Evolutionary conservation across 2,888 invertebrate genomes (phyloP).

Genomic region (Pachydiplax longipennis): DNA sequence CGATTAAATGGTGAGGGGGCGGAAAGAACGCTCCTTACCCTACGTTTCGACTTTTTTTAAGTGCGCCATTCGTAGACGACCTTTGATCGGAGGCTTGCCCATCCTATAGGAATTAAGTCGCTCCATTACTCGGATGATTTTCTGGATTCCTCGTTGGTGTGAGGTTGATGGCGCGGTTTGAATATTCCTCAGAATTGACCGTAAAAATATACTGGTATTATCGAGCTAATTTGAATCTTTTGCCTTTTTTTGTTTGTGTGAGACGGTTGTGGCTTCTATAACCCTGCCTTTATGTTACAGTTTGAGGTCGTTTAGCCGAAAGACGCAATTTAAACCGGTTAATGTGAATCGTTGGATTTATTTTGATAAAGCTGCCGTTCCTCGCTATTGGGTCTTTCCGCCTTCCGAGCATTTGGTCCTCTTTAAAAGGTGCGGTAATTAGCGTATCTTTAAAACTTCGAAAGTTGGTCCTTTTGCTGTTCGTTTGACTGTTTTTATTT

Average conservation of each 20-base stretch:
- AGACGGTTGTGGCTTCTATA: not conserved
- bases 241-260: conserved; percentile 3
- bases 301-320: not conserved
- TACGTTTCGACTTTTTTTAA: not conserved
- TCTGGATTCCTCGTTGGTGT: not conserved
- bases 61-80: not conserved
- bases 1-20: not conserved
- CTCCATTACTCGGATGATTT: conserved; percentile 14
- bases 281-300: not conserved
- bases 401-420: too few species aligned
- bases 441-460: too few species aligned
- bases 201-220: conserved; percentile 27
- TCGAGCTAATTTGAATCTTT: conserved; percentile 31
- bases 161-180: conserved; percentile 22
- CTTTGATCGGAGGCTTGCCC: not conserved
- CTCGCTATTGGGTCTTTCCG: too few species aligned
- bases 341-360: not conserved
- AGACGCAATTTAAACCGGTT: not conserved
- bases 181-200: conserved; percentile 10
- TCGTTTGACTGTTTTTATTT: too few species aligned
- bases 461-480: too few species aligned
- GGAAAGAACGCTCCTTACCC: not conserved
- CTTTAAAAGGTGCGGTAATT: too few species aligned
- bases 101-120: not conserved
- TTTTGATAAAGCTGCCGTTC: not conserved